Percentiles rank a stretch among this genome's conserved stretches.
Conservation (phyloP, 2,113 vertebrate species). For the Chlorocebus sabaeus region DNA sequence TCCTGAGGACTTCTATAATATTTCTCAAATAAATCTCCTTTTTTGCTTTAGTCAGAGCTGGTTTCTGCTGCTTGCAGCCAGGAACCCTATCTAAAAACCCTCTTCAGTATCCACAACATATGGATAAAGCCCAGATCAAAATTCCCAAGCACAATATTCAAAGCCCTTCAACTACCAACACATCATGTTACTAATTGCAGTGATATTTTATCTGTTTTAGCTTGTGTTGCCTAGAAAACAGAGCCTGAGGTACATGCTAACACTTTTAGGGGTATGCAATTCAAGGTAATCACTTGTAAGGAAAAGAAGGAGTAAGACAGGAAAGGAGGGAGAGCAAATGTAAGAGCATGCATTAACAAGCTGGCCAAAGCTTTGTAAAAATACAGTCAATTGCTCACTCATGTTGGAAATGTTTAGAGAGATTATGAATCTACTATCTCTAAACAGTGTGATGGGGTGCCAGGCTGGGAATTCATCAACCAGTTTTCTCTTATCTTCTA, state of each 20-base stretch:
- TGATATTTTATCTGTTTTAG: background rate
- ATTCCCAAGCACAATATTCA: background rate
- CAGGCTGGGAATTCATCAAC: background rate
- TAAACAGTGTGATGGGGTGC: background rate
- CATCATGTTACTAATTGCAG: background rate
- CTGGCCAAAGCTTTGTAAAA: background rate
- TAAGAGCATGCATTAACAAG: background rate
- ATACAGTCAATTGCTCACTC: background rate
- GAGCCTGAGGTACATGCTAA: background rate
- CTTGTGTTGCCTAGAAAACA: constrained; percentile 8
- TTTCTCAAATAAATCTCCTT: background rate
- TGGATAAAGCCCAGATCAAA: constrained; percentile 7
- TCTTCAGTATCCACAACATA: background rate
- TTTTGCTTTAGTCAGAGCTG: background rate
- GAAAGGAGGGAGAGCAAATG: background rate
- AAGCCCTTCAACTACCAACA: background rate
- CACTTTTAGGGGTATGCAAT: background rate
- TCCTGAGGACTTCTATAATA: background rate
- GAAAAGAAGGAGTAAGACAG: background rate
- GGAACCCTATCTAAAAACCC: background rate
- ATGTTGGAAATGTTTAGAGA: background rate
- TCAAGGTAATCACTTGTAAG: background rate
- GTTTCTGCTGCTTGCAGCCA: background rate
- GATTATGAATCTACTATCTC: background rate
- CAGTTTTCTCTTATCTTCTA: background rate